Conservation (phyloP, 1,140 invertebrate species). For the Drosophila quadrilineata region DNA sequence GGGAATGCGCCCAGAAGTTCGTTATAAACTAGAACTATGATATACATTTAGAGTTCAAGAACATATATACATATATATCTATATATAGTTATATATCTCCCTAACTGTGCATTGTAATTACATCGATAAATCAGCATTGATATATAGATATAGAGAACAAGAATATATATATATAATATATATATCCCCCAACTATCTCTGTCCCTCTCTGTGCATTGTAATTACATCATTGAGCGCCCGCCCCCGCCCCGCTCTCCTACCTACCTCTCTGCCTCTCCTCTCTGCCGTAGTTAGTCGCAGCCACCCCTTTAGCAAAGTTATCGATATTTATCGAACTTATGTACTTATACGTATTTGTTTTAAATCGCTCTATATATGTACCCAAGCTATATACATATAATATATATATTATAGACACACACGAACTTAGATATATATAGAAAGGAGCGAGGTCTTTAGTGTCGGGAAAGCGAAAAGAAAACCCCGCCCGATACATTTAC, state of each 20-base stretch:
- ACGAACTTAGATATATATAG: too few relatives aligned
- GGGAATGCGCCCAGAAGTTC: conserved; percentile 59
- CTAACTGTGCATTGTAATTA: conserved; percentile 67
- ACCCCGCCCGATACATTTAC: too few relatives aligned
- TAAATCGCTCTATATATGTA: conserved; percentile 24
- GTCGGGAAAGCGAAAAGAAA: too few relatives aligned
- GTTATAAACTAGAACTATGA: conserved; percentile 56
- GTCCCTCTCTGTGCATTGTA: conserved; percentile 57
- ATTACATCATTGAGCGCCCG: conserved; percentile 56
- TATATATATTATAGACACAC: conserved; percentile 25
- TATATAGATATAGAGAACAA: conserved; percentile 15
- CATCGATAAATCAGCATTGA: conserved; percentile 12
- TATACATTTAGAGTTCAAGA: too few relatives aligned
- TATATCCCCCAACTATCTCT: background rate
- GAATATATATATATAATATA: conserved; percentile 1
- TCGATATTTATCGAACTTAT: conserved; percentile 53
- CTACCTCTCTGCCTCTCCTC: too few relatives aligned
- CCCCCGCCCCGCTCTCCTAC: background rate
- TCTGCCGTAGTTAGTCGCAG: conserved; percentile 52
- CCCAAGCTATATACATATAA: conserved; percentile 39
- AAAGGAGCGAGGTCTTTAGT: too few relatives aligned
- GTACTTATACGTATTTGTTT: conserved; percentile 71
- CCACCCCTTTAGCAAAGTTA: conserved; percentile 51
- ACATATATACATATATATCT: conserved; percentile 15
- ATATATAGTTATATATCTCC: background rate